Conservation (phyloP, 2,888 invertebrate species). For the Ochropleura leucogaster region DNA sequence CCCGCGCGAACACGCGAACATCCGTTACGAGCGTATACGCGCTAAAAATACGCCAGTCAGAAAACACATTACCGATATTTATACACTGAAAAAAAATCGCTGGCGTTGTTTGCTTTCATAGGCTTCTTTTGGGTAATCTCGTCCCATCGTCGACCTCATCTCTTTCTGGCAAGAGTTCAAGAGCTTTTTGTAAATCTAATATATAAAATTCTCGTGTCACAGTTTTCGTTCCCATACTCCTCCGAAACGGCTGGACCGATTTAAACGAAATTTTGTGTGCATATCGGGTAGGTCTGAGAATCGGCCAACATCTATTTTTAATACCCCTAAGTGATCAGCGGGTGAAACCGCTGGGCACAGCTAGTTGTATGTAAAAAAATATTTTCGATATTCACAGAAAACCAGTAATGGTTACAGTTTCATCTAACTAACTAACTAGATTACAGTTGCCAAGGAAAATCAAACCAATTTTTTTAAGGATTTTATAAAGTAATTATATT, state of each 20-base stretch:
- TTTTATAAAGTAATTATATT: slow-evolving; percentile 25
- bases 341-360: too few species aligned
- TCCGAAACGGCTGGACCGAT: too few species aligned
- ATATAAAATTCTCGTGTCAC: too few species aligned
- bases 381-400: not conserved
- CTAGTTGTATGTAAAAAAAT: not conserved
- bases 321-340: too few species aligned
- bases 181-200: too few species aligned
- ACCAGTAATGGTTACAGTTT: not conserved
- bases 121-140: not conserved
- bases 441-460: not conserved
- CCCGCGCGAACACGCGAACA: not conserved
- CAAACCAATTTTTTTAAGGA: not conserved
- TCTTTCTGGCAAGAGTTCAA: too few species aligned
- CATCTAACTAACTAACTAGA: not conserved
- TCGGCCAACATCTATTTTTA: too few species aligned
- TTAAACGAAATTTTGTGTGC: too few species aligned
- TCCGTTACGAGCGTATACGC: not conserved
- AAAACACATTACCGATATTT: not conserved
- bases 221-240: too few species aligned
- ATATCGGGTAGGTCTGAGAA: too few species aligned
- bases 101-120: not conserved
- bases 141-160: too few species aligned
- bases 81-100: not conserved
- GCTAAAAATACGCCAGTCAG: not conserved